These are phyloP conservation scores for Druceiella hillmani DNA, from an alignment of 2,888 invertebrate genomes.

Conservation along the genomic window DNA sequence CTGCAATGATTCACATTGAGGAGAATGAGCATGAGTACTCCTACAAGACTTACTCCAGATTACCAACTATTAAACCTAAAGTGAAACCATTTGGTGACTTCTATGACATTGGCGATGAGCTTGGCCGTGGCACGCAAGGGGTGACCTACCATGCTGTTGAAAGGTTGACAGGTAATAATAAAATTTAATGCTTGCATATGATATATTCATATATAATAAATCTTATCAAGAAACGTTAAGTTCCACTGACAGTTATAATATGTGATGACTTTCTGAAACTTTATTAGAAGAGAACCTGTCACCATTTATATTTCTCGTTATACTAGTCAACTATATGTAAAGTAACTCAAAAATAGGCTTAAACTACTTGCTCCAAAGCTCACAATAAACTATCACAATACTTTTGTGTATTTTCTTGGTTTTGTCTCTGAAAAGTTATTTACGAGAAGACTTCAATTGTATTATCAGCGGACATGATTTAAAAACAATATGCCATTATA, in stretches of 20 bases:
- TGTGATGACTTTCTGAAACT: too few relatives aligned
- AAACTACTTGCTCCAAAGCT: too few relatives aligned
- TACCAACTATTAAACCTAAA: slow-evolving; percentile 66
- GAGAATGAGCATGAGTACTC: slow-evolving; percentile 79
- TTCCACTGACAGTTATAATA: too few relatives aligned
- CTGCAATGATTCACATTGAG: slow-evolving; percentile 79
- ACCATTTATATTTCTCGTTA: not conserved
- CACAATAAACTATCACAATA: too few relatives aligned
- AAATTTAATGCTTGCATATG: slow-evolving; percentile 9
- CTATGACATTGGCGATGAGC: slow-evolving; percentile 87
- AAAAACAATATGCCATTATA: too few relatives aligned
- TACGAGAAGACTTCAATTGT: too few relatives aligned
- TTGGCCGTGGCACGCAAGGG: slow-evolving; percentile 89
- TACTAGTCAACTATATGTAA: too few relatives aligned
- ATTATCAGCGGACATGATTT: too few relatives aligned
- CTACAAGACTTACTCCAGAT: slow-evolving; percentile 62
- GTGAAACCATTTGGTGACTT: slow-evolving; percentile 69
- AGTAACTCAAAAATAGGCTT: too few relatives aligned
- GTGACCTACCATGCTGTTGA: slow-evolving; percentile 87
- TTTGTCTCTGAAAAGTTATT: too few relatives aligned
- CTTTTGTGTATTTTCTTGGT: too few relatives aligned
- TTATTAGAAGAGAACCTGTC: not conserved
- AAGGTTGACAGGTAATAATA: slow-evolving; percentile 63
- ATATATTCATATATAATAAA: slow-evolving; percentile 6
- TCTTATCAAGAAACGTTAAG: too few relatives aligned